Evolutionary conservation across 2,113 vertebrate species (phyloP).

Genomic region (Zosterops borbonicus): DNA sequence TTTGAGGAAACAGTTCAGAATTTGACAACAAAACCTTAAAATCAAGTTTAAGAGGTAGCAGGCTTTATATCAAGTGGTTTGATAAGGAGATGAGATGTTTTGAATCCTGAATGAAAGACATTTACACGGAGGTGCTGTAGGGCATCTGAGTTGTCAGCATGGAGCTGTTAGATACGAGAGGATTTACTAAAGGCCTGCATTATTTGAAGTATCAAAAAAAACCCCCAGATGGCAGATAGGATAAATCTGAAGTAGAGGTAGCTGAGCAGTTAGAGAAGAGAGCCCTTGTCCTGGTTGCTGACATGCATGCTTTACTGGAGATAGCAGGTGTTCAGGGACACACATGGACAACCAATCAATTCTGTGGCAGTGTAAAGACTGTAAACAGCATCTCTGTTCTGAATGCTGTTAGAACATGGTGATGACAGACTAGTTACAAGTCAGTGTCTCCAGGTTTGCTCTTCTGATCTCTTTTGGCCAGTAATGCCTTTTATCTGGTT

Average conservation of each 20-base stretch:
- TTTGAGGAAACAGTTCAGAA: neutral
- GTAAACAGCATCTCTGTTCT: neutral
- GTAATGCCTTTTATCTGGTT: neutral
- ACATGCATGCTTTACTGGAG: neutral
- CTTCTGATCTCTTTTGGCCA: neutral
- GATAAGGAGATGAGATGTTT: fast-evolving
- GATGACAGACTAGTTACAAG: neutral
- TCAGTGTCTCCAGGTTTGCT: neutral
- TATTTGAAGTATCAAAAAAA: neutral
- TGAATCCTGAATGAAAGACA: neutral
- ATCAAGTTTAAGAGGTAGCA: neutral
- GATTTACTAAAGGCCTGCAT: neutral
- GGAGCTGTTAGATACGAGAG: neutral
- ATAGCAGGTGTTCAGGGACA: neutral
- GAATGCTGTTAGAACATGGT: neutral
- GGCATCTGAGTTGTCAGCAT: neutral
- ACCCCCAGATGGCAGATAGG: no score
- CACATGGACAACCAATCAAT: fast-evolving
- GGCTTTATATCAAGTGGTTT: neutral
- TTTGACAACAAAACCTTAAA: neutral
- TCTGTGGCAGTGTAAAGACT: fast-evolving
- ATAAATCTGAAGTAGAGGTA: neutral
- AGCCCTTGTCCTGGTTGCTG: neutral
- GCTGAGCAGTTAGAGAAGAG: neutral
- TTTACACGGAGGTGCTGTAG: neutral